Base-by-base conservation (phyloP, 2,888 invertebrate species). In the Lasiommata megera region DNA sequence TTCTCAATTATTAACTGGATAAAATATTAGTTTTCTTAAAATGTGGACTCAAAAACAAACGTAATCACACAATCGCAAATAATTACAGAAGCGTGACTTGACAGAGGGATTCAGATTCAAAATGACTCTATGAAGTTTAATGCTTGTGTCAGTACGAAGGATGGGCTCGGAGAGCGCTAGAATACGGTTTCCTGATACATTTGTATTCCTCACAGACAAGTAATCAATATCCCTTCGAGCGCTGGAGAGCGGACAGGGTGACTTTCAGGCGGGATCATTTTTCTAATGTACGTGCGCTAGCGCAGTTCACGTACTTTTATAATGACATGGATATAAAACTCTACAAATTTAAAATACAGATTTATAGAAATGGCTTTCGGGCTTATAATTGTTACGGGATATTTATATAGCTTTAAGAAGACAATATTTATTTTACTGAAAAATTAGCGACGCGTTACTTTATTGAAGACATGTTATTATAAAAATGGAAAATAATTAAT, bases 161-260 rank as follows among this genome's bases (percentile, higher is more conserved):
- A 87, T 84, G 82, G 75, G 73, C 69, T 73, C 70, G 68, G 68
- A 76, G 67, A 74, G 72, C 76, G 74, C 72, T 77, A 68, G 75
- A 77, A 75, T 72, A 77, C 76, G 76, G 82, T 79, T 79, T 80
- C 76, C 81, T 84, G 84, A 85, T 84, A 84, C 86, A 88, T 88
- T 88, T 88, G 85, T 88, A 88, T 88, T 88, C 86, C 82, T 85
- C 82, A 82, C 84, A 84, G 85, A 84, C 84, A 79, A 84, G 85
- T 81, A 83, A 88, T 88, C 88, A 87, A 88, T 88, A 88, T 87
- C 81, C 76, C 79, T 84, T 84, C 68, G 76, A 79, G 71, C 78
- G 73, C 65, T 64, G 77, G 73, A 74, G 77, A 75, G 77, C 73
- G 71, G 79, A 80, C 78, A 76, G 75, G 71, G 73, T 79, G 81